A percentile compares a stretch with the other conserved stretches of the same genome.
Evolutionary conservation across 2,797 vertebrate genomes (phyloP).

Genomic region (Chiroxiphia lanceolata): DNA sequence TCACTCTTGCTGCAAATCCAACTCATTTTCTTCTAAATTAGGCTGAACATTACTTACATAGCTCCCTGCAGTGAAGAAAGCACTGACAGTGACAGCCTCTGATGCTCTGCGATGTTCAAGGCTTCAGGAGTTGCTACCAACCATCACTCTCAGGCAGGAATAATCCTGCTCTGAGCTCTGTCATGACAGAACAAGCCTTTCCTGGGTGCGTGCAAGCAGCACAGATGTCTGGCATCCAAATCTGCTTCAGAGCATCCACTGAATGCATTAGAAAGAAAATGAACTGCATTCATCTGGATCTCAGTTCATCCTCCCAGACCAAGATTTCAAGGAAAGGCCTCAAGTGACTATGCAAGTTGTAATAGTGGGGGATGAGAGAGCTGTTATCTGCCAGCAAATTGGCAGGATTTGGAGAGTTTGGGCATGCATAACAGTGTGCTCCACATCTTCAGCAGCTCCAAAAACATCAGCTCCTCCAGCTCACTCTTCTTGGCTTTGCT

Average conservation of each 20-base stretch:
- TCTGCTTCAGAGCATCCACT: conserved; percentile 15
- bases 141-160: neutral
- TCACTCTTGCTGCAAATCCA: conserved; percentile 67
- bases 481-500: neutral
- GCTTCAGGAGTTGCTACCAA: conserved; percentile 34
- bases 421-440: neutral
- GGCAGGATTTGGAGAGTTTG: neutral
- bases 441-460: neutral
- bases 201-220: neutral
- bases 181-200: neutral
- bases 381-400: neutral
- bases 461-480: neutral
- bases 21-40: conserved; percentile 66
- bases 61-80: conserved; percentile 72
- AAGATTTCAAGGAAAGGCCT: conserved; percentile 13
- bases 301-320: neutral
- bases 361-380: neutral
- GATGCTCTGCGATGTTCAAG: conserved; percentile 8
- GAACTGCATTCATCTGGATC: neutral
- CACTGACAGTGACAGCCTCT: conserved; percentile 64
- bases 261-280: neutral
- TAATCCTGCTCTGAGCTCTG: conserved; percentile 46
- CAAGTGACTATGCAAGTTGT: neutral
- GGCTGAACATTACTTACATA: conserved; percentile 68
- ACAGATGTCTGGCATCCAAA: conserved; percentile 41